These are phyloP conservation scores for Pangasius krempfi DNA, from an alignment of 2,797 vertebrate genomes.

Conservation along the genomic window DNA sequence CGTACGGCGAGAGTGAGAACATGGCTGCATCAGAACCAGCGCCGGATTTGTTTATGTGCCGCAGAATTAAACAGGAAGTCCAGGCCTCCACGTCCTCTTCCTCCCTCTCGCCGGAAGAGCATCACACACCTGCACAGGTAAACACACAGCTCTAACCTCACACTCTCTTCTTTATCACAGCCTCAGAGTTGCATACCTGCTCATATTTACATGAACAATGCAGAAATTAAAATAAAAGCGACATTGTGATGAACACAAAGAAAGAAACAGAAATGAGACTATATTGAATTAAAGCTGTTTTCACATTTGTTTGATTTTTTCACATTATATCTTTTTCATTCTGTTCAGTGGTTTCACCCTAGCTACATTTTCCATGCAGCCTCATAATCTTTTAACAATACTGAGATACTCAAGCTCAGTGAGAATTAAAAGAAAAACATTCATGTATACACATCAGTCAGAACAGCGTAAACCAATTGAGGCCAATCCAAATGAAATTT, in stretches of 20 bases:
- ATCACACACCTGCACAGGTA: slow-evolving; percentile 55
- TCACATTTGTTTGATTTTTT: neutral
- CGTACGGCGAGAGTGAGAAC: slow-evolving; percentile 81
- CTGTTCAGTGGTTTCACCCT: neutral
- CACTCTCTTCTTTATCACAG: neutral
- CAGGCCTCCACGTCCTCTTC: slow-evolving; percentile 75
- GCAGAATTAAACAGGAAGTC: slow-evolving; percentile 90
- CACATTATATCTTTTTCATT: neutral
- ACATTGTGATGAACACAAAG: neutral
- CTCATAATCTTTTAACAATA: neutral
- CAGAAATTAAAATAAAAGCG: neutral
- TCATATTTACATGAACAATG: neutral
- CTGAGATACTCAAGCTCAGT: neutral
- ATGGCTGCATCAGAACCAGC: slow-evolving; percentile 47
- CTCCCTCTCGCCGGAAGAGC: slow-evolving; percentile 85
- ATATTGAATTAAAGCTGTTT: neutral
- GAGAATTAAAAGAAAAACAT: neutral
- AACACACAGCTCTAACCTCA: neutral
- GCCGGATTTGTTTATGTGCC: slow-evolving; percentile 74
- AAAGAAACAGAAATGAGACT: neutral
- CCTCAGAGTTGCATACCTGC: neutral
- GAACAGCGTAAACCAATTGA: neutral
- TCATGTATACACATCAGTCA: neutral
- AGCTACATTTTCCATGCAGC: neutral
- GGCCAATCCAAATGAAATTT: neutral